Conservation (phyloP, 2,888 invertebrate species). For the Sphaerophoria rueppellii region DNA sequence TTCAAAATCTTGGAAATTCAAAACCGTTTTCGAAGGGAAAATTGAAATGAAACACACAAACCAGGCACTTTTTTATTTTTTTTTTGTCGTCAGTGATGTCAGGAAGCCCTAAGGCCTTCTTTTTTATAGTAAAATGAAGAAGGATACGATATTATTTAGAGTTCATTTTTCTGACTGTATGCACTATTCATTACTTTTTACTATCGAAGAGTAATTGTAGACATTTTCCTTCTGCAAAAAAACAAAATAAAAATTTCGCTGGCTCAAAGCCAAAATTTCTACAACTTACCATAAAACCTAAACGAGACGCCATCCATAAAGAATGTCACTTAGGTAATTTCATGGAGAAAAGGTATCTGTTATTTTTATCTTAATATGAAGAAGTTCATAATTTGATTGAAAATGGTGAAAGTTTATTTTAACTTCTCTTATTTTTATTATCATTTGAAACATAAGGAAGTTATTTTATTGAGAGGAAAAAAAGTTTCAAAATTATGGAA, state of each 20-base stretch:
- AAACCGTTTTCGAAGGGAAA: slow-evolving; percentile 44
- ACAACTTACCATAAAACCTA: slow-evolving; percentile 50
- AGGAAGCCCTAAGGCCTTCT: slow-evolving; percentile 16
- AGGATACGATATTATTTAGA: slow-evolving; percentile 5
- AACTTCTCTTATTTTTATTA: neutral
- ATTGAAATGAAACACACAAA: slow-evolving; percentile 44
- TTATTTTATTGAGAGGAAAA: too few species aligned
- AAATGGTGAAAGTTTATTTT: slow-evolving; percentile 16
- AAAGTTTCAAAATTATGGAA: too few species aligned
- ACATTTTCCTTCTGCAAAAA: slow-evolving; percentile 22
- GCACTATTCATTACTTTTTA: slow-evolving; percentile 38
- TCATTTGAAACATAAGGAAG: neutral
- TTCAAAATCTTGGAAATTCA: slow-evolving; percentile 44
- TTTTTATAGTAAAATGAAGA: neutral
- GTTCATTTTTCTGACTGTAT: neutral
- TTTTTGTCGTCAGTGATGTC: slow-evolving; percentile 28
- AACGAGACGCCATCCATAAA: slow-evolving; percentile 47
- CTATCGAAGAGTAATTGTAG: slow-evolving; percentile 57
- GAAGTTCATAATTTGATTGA: slow-evolving; percentile 45
- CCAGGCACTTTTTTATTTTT: slow-evolving; percentile 8
- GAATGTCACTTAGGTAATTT: slow-evolving; percentile 10
- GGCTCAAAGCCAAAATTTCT: slow-evolving; percentile 63
- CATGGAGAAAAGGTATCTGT: neutral
- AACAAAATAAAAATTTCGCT: slow-evolving; percentile 10
- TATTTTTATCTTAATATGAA: slow-evolving; percentile 15